Evolutionary conservation across 2,113 vertebrate species (phyloP).

Genomic region (Chinchilla lanigera): DNA sequence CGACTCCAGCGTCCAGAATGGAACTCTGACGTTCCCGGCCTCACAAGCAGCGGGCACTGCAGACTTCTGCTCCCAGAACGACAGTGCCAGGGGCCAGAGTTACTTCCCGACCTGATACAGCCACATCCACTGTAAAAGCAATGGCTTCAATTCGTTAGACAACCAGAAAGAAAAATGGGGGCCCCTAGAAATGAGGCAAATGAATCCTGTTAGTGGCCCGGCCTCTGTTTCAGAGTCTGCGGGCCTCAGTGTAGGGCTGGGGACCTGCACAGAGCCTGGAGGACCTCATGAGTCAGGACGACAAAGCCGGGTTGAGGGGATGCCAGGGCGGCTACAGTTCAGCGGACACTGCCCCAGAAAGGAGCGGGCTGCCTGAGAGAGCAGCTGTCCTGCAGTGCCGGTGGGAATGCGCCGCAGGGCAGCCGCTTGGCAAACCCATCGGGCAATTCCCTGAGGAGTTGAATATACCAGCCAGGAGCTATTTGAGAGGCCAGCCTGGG

Average conservation of each 20-base stretch:
- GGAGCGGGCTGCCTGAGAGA: background rate
- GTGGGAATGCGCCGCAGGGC: background rate
- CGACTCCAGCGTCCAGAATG: background rate
- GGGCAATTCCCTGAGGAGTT: background rate
- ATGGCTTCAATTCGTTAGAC: background rate
- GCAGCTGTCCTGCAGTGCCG: too few species aligned
- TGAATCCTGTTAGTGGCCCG: background rate
- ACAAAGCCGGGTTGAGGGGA: background rate
- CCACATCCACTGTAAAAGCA: background rate
- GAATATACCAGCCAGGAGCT: background rate
- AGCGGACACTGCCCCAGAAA: background rate
- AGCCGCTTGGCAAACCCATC: background rate
- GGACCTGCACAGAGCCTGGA: background rate
- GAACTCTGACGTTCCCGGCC: background rate
- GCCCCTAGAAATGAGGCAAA: background rate
- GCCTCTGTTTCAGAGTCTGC: background rate
- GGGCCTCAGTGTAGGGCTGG: background rate
- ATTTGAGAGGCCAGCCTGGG: background rate
- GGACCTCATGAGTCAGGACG: background rate
- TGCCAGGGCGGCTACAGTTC: background rate
- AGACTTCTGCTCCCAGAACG: background rate
- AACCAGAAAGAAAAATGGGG: background rate
- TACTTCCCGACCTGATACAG: background rate
- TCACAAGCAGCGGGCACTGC: background rate
- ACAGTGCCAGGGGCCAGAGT: background rate